phyloP scores from a whole-genome alignment of 1,140 invertebrate genomes.

The Nomia melanderi region DNA sequence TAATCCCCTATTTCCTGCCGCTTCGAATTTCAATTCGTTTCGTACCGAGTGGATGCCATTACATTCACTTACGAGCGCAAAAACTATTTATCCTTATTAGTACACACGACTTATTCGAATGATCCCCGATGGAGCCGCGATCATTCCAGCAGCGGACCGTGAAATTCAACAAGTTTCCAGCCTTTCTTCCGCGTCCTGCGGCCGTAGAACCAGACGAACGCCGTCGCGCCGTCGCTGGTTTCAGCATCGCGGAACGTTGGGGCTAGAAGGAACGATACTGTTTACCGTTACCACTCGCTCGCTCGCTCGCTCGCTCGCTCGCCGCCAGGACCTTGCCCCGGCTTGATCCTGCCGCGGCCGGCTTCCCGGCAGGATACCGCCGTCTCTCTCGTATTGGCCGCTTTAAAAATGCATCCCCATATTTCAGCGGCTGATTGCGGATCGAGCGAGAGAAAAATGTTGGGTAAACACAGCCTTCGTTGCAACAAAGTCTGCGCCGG shows the following conservation, averaged over 20 bases:
- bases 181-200: background rate
- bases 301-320: background rate
- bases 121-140: background rate
- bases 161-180: conserved; percentile 21
- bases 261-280: conserved; percentile 20
- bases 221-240: background rate
- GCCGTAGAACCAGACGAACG: background rate
- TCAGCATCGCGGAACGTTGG: background rate
- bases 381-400: background rate
- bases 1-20: too few relatives aligned
- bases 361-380: background rate
- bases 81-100: too few relatives aligned
- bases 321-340: conserved; percentile 19
- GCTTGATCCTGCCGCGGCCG: background rate
- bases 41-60: too few relatives aligned
- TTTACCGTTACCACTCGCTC: conserved; percentile 8
- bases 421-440: background rate
- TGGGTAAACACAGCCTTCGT: too few relatives aligned
- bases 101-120: too few relatives aligned
- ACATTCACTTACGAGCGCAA: too few relatives aligned
- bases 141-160: conserved; percentile 9
- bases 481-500: too few relatives aligned
- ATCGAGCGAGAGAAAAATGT: too few relatives aligned
- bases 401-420: background rate
- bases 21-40: too few relatives aligned